Conservation (phyloP, 2,888 invertebrate genomes). For the Acleris literana region DNA sequence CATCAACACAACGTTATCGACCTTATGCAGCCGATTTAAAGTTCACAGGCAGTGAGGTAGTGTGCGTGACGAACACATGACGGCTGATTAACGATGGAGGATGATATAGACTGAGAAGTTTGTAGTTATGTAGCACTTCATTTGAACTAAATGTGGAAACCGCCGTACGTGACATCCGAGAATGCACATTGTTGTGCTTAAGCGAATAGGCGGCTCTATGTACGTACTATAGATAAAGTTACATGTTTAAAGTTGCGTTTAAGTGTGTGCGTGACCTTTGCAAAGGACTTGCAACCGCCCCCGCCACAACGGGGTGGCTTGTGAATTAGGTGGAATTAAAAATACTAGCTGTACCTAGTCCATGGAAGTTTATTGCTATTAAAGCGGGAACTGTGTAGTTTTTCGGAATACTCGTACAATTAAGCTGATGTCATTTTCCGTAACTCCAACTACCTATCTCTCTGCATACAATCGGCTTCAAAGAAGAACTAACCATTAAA, state of each 20-base stretch:
- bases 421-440: no score
- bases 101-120: neutral
- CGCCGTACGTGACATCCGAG: constrained; percentile 58
- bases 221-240: neutral
- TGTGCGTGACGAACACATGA: constrained; percentile 34
- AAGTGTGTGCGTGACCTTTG: neutral
- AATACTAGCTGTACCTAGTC: no score
- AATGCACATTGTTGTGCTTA: constrained; percentile 3
- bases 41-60: constrained; percentile 17
- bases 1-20: no score
- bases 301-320: no score
- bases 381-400: no score
- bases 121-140: constrained; percentile 44
- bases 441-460: no score
- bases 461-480: no score
- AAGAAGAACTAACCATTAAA: no score
- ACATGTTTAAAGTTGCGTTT: neutral
- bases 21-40: no score
- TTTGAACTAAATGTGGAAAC: constrained; percentile 65
- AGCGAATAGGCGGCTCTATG: neutral
- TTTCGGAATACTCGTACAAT: no score
- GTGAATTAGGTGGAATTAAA: no score
- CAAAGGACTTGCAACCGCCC: neutral
- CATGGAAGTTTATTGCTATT: no score
- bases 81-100: constrained; percentile 42